Conservation (phyloP, 1,140 invertebrate species). For the Anastrepha ludens region DNA sequence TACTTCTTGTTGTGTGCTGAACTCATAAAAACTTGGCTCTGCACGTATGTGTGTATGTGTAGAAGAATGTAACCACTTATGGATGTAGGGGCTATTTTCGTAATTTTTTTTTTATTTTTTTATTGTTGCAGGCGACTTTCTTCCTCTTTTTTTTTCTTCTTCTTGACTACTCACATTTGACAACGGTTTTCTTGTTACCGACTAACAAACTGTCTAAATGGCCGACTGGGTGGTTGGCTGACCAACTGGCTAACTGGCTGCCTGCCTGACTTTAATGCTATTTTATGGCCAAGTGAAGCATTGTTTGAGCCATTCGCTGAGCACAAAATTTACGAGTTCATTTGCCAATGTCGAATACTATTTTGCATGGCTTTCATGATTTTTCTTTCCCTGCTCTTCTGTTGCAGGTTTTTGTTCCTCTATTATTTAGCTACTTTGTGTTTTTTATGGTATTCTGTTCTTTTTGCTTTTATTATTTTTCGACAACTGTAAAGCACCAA, state of each 20-base stretch:
- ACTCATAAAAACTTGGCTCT: slow-evolving; percentile 31
- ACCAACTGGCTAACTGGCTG: background rate
- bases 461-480: too few relatives aligned
- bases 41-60: background rate
- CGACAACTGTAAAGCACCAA: too few relatives aligned
- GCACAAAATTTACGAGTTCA: slow-evolving; percentile 42
- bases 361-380: background rate
- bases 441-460: too few relatives aligned
- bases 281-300: slow-evolving; percentile 2
- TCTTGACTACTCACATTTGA: too few relatives aligned
- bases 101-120: background rate
- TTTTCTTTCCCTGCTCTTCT: background rate
- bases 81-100: background rate
- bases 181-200: too few relatives aligned
- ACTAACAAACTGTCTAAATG: slow-evolving; percentile 17
- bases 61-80: background rate
- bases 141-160: background rate
- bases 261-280: background rate
- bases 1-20: slow-evolving; percentile 41
- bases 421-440: background rate
- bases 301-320: background rate
- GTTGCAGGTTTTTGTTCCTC: background rate
- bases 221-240: background rate
- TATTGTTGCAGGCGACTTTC: background rate
- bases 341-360: background rate